Percentiles rank a stretch among this genome's conserved stretches.
Conservation (phyloP, 2,113 vertebrate genomes). For the Mellivora capensis region DNA sequence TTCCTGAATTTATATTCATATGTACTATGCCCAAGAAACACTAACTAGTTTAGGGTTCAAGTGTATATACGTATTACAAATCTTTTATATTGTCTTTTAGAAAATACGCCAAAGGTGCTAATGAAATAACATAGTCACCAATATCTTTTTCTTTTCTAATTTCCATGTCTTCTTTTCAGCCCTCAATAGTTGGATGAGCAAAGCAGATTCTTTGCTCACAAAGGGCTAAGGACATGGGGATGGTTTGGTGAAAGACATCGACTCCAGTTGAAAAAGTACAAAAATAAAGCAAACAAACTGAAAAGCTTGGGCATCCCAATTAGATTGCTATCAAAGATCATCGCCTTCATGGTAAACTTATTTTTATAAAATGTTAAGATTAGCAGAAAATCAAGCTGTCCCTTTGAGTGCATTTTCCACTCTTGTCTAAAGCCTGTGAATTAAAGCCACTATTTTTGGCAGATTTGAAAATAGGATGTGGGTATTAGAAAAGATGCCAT, state of each 20-base stretch:
- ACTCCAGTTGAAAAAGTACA: not conserved
- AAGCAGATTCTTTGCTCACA: not conserved
- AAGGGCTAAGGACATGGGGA: not conserved
- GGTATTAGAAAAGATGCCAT: slow-evolving; percentile 63
- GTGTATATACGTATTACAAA: not conserved
- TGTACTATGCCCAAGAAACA: not conserved
- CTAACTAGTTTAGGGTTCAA: not conserved
- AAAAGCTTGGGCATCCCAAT: slow-evolving; percentile 39
- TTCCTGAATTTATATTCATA: not conserved
- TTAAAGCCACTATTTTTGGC: slow-evolving; percentile 65
- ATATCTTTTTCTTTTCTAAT: not conserved
- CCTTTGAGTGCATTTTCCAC: slow-evolving; percentile 57
- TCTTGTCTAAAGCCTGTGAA: slow-evolving; percentile 61
- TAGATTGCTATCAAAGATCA: slow-evolving; percentile 46
- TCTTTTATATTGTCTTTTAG: not conserved
- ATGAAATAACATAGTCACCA: not conserved
- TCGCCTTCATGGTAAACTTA: not conserved
- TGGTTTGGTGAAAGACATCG: not conserved
- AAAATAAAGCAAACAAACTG: slow-evolving; percentile 33
- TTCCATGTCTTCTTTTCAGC: not conserved
- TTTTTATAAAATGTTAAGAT: slow-evolving; percentile 71
- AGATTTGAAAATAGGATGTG: slow-evolving; percentile 64
- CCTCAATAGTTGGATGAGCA: not conserved
- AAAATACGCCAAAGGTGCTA: not conserved
- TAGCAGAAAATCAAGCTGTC: slow-evolving; percentile 69